These are phyloP conservation scores for Thaleichthys pacificus DNA, from an alignment of 2,797 vertebrate species.

Conservation along the genomic window DNA sequence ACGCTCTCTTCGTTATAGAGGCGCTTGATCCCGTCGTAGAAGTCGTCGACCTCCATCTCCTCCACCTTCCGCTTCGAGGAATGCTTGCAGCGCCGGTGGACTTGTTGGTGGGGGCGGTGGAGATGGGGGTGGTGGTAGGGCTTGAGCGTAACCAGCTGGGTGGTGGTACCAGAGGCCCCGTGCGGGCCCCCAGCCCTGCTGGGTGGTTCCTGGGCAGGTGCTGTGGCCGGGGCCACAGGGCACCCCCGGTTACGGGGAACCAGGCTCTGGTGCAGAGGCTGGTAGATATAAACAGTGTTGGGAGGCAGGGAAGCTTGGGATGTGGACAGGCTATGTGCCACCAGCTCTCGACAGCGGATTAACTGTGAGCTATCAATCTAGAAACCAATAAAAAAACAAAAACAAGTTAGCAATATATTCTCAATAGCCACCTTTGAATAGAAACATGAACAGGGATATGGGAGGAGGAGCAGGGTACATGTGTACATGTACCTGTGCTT, in stretches of 20 bases:
- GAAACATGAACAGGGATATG: background rate
- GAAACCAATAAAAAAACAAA: background rate
- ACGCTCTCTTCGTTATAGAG: slow-evolving; percentile 90
- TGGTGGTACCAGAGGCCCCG: slow-evolving; percentile 70
- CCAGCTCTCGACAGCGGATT: slow-evolving; percentile 91
- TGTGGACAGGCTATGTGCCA: slow-evolving; percentile 87
- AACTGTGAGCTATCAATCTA: slow-evolving; percentile 91
- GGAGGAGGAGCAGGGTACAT: background rate
- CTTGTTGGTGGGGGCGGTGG: slow-evolving; percentile 59
- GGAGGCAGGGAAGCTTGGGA: slow-evolving; percentile 85
- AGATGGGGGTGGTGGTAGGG: slow-evolving; percentile 53
- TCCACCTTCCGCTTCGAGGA: slow-evolving; percentile 96
- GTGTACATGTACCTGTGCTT: slow-evolving; percentile 62
- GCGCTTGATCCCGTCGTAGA: slow-evolving; percentile 94
- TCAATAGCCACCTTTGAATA: no score
- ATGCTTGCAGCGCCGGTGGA: slow-evolving; percentile 77
- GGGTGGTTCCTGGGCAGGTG: slow-evolving; percentile 51
- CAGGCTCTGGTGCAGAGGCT: slow-evolving; percentile 80
- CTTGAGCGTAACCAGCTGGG: slow-evolving; percentile 53
- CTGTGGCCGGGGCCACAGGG: slow-evolving; percentile 49
- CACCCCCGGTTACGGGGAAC: slow-evolving; percentile 64
- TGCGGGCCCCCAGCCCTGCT: slow-evolving; percentile 66
- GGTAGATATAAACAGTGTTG: slow-evolving; percentile 97
- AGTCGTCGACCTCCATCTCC: slow-evolving; percentile 96
- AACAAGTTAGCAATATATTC: background rate